Conservation (phyloP, 1,140 invertebrate genomes). For the Akabosia matsudoensis region DNA sequence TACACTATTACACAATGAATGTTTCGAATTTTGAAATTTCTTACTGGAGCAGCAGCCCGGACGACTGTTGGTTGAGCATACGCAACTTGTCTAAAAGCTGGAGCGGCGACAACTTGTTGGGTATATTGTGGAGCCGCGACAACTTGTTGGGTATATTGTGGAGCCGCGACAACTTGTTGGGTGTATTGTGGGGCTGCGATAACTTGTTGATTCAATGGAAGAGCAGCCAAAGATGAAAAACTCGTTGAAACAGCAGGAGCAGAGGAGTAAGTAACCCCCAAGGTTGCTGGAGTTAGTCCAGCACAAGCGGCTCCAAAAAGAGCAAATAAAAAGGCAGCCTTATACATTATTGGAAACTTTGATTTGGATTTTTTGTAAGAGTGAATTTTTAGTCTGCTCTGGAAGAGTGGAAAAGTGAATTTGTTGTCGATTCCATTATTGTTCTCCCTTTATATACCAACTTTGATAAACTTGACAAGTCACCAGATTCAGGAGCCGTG, state of each 20-base stretch:
- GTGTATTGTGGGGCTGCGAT: too few species aligned
- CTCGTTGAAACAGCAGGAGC: not conserved
- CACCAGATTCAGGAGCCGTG: not conserved
- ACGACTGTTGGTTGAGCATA: not conserved
- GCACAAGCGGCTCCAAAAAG: constrained; percentile 22
- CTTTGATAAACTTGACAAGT: not conserved
- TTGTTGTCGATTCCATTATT: not conserved
- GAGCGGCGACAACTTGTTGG: not conserved
- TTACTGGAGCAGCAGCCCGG: not conserved
- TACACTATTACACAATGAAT: too few species aligned
- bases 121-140: too few species aligned
- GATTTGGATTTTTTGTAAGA: not conserved
- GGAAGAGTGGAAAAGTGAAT: not conserved
- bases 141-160: too few species aligned
- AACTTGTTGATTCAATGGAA: too few species aligned
- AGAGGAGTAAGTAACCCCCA: not conserved
- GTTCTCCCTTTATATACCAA: not conserved
- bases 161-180: too few species aligned
- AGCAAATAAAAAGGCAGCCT: constrained; percentile 23
- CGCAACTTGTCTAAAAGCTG: too few species aligned
- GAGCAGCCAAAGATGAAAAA: too few species aligned
- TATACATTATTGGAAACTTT: not conserved
- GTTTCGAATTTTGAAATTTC: too few species aligned
- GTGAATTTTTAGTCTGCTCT: not conserved
- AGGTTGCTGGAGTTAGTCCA: not conserved